phyloP scores from a whole-genome alignment of 1,140 invertebrate species.

The Medauroidea extradentata region DNA sequence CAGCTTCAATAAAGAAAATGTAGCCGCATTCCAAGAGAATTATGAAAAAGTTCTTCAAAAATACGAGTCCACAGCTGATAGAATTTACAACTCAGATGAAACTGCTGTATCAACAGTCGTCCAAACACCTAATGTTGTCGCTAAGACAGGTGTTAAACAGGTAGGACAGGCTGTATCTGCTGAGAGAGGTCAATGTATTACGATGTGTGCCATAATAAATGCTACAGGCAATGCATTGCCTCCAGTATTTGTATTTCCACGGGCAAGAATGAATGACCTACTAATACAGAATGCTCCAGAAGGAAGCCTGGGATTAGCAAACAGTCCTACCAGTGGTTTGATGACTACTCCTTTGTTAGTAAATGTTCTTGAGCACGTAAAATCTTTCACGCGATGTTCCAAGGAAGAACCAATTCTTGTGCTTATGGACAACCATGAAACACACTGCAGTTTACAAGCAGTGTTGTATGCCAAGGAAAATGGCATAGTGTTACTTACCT shows the following conservation, averaged over 20 bases:
- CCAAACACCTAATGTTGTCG: too few species aligned
- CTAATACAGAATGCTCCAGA: conserved; percentile 29
- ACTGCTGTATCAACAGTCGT: too few species aligned
- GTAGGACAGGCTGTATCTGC: conserved; percentile 26
- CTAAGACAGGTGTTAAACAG: conserved; percentile 30
- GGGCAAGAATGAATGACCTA: conserved; percentile 25
- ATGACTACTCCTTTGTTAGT: conserved; percentile 15
- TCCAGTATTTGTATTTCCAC: conserved; percentile 34
- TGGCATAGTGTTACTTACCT: conserved; percentile 27
- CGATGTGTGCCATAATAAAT: conserved; percentile 22
- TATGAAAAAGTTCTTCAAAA: too few species aligned
- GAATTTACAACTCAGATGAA: too few species aligned
- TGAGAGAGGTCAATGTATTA: conserved; percentile 31
- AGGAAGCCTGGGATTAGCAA: conserved; percentile 19
- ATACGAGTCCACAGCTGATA: too few species aligned
- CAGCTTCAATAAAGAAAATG: too few species aligned
- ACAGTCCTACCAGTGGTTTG: conserved; percentile 11
- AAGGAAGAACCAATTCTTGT: conserved; percentile 37
- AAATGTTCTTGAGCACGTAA: conserved; percentile 27
- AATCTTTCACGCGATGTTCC: conserved; percentile 20
- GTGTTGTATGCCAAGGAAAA: conserved; percentile 24
- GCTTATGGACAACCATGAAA: conserved; percentile 39
- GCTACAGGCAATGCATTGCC: conserved; percentile 31
- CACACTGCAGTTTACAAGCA: conserved; percentile 30
- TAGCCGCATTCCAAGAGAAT: too few species aligned